Evolutionary conservation across 1,140 invertebrate genomes (phyloP).

Genomic region (Adelges cooleyi): DNA sequence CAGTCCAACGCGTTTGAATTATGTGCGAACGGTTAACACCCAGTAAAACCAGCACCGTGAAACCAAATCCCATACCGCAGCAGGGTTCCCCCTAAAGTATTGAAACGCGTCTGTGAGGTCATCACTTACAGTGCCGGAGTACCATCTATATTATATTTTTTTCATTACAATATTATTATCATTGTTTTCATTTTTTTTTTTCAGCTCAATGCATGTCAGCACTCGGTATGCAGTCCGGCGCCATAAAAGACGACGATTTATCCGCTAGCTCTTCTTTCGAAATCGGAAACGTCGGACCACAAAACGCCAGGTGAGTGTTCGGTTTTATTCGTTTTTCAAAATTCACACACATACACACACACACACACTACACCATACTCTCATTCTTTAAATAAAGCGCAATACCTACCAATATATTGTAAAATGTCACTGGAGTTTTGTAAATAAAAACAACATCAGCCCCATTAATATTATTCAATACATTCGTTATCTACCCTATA

Average conservation of each 20-base stretch:
- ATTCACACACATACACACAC: too few relatives aligned
- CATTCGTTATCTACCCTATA: too few relatives aligned
- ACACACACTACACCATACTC: too few relatives aligned
- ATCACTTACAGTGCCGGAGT: too few relatives aligned
- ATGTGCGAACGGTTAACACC: neutral
- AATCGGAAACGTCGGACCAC: constrained; percentile 56
- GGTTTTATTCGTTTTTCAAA: too few relatives aligned
- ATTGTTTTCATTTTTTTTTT: constrained; percentile 37
- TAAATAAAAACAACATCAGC: too few relatives aligned
- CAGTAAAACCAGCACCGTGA: neutral
- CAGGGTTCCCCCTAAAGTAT: neutral
- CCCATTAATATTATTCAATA: too few relatives aligned
- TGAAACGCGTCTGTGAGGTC: neutral
- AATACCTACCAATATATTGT: too few relatives aligned
- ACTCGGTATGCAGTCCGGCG: constrained; percentile 61
- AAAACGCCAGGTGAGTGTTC: constrained; percentile 45
- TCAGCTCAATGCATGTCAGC: constrained; percentile 52
- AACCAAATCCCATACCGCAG: constrained; percentile 3
- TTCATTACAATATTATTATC: constrained; percentile 5
- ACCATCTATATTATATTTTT: too few relatives aligned
- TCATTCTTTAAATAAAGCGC: too few relatives aligned
- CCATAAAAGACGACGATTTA: constrained; percentile 55
- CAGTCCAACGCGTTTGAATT: too few relatives aligned
- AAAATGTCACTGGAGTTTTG: too few relatives aligned
- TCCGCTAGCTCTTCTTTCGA: constrained; percentile 64